Percentiles rank a stretch among this genome's conserved stretches.
These are phyloP conservation scores for Epinephelus fuscoguttatus DNA, from an alignment of 2,113 vertebrate genomes.

Conservation along the genomic window DNA sequence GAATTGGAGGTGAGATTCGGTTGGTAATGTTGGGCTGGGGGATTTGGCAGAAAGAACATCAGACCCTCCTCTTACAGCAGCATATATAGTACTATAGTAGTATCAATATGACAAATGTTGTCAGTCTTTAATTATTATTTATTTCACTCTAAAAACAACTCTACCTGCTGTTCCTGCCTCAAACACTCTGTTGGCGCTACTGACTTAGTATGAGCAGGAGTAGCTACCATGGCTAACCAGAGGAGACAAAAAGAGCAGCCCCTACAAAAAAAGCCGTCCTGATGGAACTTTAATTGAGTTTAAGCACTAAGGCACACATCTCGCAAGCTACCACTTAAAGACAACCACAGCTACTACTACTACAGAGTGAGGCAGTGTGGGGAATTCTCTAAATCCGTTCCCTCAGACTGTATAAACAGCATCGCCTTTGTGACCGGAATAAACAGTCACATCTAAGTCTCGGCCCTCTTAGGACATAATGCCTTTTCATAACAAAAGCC, in stretches of 20 bases:
- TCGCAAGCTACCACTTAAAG: conserved; percentile 11
- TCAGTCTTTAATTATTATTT: not conserved
- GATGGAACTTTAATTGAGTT: conserved; percentile 16
- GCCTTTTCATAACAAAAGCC: conserved; percentile 54
- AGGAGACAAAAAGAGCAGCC: conserved; percentile 12
- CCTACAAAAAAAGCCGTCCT: not conserved
- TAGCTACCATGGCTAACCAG: not conserved
- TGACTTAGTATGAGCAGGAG: not conserved
- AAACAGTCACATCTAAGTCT: not conserved
- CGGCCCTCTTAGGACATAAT: conserved; percentile 32
- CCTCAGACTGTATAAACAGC: conserved; percentile 29
- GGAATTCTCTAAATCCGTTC: conserved; percentile 8
- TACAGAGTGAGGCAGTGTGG: conserved; percentile 21
- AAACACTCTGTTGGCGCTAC: not conserved
- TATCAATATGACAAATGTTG: not conserved
- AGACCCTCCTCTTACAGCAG: not conserved
- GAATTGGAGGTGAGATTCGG: too few relatives aligned
- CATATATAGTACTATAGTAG: not conserved
- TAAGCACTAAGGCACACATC: not conserved
- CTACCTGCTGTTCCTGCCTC: not conserved
- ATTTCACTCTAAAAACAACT: not conserved
- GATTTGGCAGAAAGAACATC: not conserved
- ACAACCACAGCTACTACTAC: not conserved
- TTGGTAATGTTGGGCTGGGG: not conserved
- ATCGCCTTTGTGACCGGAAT: not conserved